A percentile compares a stretch with the other conserved stretches of the same genome.
Conservation (phyloP, 2,888 invertebrate genomes). For the Lycia hirtaria region DNA sequence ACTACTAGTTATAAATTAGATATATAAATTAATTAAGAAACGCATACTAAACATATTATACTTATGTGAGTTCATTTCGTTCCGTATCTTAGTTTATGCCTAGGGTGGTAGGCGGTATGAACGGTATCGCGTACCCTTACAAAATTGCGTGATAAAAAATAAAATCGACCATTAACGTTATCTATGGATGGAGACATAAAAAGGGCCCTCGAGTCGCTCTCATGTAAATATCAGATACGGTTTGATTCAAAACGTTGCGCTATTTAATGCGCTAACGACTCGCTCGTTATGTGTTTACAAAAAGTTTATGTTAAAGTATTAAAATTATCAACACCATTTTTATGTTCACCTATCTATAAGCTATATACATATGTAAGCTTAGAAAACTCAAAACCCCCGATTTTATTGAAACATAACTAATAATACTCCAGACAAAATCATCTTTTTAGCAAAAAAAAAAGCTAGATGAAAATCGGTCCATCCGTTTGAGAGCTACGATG, state of each 20-base stretch:
- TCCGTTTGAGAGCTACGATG: too few relatives aligned
- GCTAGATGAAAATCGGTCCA: too few relatives aligned
- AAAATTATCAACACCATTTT: not conserved
- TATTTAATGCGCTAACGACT: constrained; percentile 15
- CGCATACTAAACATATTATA: too few relatives aligned
- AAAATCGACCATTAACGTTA: constrained; percentile 56
- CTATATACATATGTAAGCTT: too few relatives aligned
- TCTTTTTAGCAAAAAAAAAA: too few relatives aligned
- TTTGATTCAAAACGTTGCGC: constrained; percentile 9
- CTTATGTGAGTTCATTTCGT: too few relatives aligned
- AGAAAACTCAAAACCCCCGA: too few relatives aligned
- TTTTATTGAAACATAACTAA: too few relatives aligned
- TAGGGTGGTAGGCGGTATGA: constrained; percentile 20
- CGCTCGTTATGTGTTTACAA: constrained; percentile 8
- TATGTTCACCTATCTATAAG: too few relatives aligned
- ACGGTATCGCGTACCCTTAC: constrained; percentile 29
- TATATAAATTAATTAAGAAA: too few relatives aligned
- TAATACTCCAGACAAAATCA: too few relatives aligned
- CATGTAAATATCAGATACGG: constrained; percentile 30
- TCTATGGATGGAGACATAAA: constrained; percentile 47
- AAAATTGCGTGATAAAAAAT: constrained; percentile 52
- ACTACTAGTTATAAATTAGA: too few relatives aligned
- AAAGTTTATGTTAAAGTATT: not conserved
- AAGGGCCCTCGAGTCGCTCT: constrained; percentile 30
- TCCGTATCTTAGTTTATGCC: not conserved